Percentiles rank a stretch among this genome's conserved stretches.
phyloP scores from a whole-genome alignment of 2,888 invertebrate genomes.

The Erynnis tages region DNA sequence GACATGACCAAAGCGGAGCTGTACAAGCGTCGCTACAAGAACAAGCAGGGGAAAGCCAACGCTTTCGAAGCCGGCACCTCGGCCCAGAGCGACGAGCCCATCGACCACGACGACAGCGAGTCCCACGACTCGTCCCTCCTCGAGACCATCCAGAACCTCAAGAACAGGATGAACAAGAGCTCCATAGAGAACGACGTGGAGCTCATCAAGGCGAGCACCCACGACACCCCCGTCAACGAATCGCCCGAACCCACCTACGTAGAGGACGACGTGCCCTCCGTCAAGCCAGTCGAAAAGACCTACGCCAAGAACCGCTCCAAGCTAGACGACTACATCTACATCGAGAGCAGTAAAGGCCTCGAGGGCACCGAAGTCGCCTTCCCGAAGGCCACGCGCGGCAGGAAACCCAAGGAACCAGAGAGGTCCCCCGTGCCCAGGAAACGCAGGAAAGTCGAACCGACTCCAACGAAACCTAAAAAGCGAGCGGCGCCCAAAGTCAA shows the following conservation, averaged over 20 bases:
- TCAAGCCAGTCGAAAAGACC: slow-evolving; percentile 70
- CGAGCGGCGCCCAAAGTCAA: slow-evolving; percentile 32
- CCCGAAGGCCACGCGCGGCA: slow-evolving; percentile 54
- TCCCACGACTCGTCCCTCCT: slow-evolving; percentile 51
- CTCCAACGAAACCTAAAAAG: slow-evolving; percentile 39
- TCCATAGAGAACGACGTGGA: slow-evolving; percentile 72
- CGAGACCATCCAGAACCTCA: slow-evolving; percentile 59
- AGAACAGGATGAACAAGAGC: slow-evolving; percentile 59
- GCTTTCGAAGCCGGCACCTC: slow-evolving; percentile 52
- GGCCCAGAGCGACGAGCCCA: slow-evolving; percentile 33
- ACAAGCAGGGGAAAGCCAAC: slow-evolving; percentile 58
- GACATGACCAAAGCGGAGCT: slow-evolving; percentile 77
- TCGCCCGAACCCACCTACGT: slow-evolving; percentile 46
- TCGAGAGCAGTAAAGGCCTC: slow-evolving; percentile 64
- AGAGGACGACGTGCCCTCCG: slow-evolving; percentile 56
- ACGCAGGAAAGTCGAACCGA: slow-evolving; percentile 61
- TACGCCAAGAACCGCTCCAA: slow-evolving; percentile 67
- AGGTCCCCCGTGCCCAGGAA: slow-evolving; percentile 61
- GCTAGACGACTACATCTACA: slow-evolving; percentile 69
- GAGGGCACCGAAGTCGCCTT: slow-evolving; percentile 65
- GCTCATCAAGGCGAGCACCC: slow-evolving; percentile 65
- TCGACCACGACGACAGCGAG: slow-evolving; percentile 42
- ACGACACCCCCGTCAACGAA: slow-evolving; percentile 57
- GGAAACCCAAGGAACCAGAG: slow-evolving; percentile 45
- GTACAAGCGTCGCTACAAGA: slow-evolving; percentile 71